phyloP scores from a whole-genome alignment of 2,113 vertebrate species.

The Xiphophorus couchianus region DNA sequence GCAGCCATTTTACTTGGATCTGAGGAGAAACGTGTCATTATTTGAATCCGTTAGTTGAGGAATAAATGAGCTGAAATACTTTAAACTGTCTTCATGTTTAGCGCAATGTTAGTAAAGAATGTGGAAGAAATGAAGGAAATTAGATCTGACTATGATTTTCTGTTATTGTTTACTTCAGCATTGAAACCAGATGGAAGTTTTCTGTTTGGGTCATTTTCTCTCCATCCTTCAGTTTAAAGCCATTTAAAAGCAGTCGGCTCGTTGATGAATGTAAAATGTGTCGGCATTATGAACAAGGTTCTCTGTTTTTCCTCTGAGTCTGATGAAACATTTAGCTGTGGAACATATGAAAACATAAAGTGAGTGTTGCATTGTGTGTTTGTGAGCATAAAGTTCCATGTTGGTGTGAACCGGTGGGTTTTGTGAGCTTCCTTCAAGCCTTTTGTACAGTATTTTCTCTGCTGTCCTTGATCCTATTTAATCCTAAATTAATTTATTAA shows the following conservation, averaged over 20 bases:
- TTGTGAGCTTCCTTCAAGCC: conserved; percentile 18
- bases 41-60: neutral
- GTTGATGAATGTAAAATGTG: neutral
- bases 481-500: conserved; percentile 63
- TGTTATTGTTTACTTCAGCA: neutral
- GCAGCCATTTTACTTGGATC: neutral
- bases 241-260: neutral
- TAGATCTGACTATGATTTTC: neutral
- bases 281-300: neutral
- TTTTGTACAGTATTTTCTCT: conserved; percentile 20
- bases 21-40: neutral
- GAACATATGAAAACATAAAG: conserved; percentile 3
- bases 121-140: neutral
- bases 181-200: neutral
- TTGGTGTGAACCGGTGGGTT: conserved; percentile 30
- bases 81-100: neutral
- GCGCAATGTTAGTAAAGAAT: neutral
- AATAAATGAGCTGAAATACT: neutral
- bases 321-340: conserved; percentile 27
- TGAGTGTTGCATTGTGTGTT: conserved; percentile 16
- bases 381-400: conserved; percentile 10
- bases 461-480: conserved; percentile 31
- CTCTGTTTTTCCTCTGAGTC: neutral
- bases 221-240: neutral
- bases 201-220: neutral